Percentiles rank a stretch among this genome's conserved stretches.
Evolutionary conservation across 1,140 invertebrate genomes (phyloP).

Genomic region (Platyscapa corneri): DNA sequence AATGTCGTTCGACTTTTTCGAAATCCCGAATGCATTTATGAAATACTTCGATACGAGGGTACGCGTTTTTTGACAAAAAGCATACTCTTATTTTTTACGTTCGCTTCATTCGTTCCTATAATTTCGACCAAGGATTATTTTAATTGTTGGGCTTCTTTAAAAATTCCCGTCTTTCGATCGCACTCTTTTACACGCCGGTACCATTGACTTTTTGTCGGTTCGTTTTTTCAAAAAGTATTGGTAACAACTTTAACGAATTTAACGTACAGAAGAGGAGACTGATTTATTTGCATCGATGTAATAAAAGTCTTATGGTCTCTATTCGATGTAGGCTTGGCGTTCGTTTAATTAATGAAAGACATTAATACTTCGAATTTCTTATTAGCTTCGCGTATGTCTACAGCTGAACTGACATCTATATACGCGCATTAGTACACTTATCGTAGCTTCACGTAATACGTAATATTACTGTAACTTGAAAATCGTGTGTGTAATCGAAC

Average conservation of each 20-base stretch:
- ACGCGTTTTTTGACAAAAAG: too few relatives aligned
- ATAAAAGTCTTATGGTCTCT: background rate
- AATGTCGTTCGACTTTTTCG: background rate
- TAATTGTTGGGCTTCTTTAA: too few relatives aligned
- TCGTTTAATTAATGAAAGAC: background rate
- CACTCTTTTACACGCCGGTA: too few relatives aligned
- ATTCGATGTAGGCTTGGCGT: background rate
- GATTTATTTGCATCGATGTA: background rate
- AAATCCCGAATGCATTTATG: slow-evolving; percentile 11
- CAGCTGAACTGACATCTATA: background rate
- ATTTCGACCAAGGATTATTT: too few relatives aligned
- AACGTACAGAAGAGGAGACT: background rate
- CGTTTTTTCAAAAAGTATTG: too few relatives aligned
- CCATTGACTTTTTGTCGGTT: too few relatives aligned
- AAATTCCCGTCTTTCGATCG: too few relatives aligned
- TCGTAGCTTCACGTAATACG: background rate
- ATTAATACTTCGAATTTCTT: background rate
- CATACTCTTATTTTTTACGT: too few relatives aligned
- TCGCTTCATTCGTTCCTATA: too few relatives aligned
- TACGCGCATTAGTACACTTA: background rate
- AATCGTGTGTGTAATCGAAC: background rate
- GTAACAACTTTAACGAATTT: too few relatives aligned
- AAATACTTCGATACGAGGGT: background rate
- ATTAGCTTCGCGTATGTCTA: background rate
- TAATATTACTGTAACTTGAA: background rate